These are phyloP conservation scores for Yponomeuta evonymella DNA, from an alignment of 2,888 invertebrate species.

Conservation along the genomic window DNA sequence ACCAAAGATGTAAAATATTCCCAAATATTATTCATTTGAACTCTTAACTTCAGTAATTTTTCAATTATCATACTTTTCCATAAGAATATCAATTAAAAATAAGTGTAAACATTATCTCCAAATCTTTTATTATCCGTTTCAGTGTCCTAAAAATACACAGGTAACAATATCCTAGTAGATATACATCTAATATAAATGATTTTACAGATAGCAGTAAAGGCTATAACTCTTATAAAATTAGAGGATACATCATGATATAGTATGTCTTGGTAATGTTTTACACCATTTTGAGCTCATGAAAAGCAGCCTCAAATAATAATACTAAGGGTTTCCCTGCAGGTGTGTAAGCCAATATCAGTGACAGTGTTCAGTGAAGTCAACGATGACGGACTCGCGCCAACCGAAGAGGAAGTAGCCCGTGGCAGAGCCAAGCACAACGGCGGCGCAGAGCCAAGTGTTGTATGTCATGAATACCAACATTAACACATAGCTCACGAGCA, in stretches of 20 bases:
- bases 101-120: background rate
- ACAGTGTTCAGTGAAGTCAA: constrained; percentile 97
- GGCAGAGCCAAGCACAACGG: constrained; percentile 91
- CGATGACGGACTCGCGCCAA: constrained; percentile 95
- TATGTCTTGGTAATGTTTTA: constrained; percentile 26
- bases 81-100: background rate
- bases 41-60: too few relatives aligned
- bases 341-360: constrained; percentile 77
- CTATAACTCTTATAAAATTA: constrained; percentile 56
- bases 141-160: constrained; percentile 2
- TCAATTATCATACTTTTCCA: too few relatives aligned
- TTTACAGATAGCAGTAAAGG: constrained; percentile 7
- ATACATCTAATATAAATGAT: constrained; percentile 9
- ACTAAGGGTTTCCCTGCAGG: constrained; percentile 2
- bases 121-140: background rate
- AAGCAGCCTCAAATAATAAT: constrained; percentile 5
- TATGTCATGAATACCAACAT: constrained; percentile 99
- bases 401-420: constrained; percentile 96
- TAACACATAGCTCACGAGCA: constrained; percentile 92
- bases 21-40: too few relatives aligned
- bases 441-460: constrained; percentile 94
- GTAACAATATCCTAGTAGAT: constrained; percentile 5
- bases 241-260: constrained; percentile 34
- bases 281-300: constrained; percentile 44
- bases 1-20: too few relatives aligned